Percentiles rank a stretch among this genome's conserved stretches.
phyloP scores from a whole-genome alignment of 2,888 invertebrate species.

The Xylocampa areola region DNA sequence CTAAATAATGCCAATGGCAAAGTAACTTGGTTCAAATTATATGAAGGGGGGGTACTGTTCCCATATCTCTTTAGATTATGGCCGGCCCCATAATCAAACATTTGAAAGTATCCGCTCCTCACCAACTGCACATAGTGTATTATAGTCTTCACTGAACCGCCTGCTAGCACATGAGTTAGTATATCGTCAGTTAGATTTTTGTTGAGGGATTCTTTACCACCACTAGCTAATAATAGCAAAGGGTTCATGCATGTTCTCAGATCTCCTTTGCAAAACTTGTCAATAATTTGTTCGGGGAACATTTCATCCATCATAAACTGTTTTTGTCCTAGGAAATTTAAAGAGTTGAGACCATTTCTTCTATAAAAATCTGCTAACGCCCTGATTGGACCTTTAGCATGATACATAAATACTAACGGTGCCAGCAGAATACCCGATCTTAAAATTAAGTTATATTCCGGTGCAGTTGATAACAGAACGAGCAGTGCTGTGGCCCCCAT shows the following conservation, averaged over 20 bases:
- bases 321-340: conserved; percentile 56
- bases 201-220: conserved; percentile 55
- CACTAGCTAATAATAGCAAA: conserved; percentile 63
- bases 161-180: conserved; percentile 55
- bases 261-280: conserved; percentile 63
- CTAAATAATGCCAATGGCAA: conserved; percentile 65
- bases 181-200: conserved; percentile 45
- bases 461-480: conserved; percentile 63
- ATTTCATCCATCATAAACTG: conserved; percentile 54
- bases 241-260: conserved; percentile 62
- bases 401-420: conserved; percentile 70
- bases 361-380: conserved; percentile 60
- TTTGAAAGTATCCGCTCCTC: conserved; percentile 65
- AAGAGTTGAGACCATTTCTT: conserved; percentile 42
- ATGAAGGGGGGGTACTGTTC: conserved; percentile 51
- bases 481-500: conserved; percentile 71
- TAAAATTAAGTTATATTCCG: conserved; percentile 64
- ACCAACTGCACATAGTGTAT: conserved; percentile 72
- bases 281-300: conserved; percentile 56
- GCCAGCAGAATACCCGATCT: conserved; percentile 67
- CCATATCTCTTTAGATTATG: conserved; percentile 60
- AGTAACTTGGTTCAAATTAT: conserved; percentile 59
- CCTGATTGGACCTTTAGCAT: conserved; percentile 67
- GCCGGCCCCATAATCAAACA: conserved; percentile 61
- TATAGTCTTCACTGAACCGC: conserved; percentile 69